Conservation (phyloP, 2,113 vertebrate genomes). For the Leptobrachium leishanense region DNA sequence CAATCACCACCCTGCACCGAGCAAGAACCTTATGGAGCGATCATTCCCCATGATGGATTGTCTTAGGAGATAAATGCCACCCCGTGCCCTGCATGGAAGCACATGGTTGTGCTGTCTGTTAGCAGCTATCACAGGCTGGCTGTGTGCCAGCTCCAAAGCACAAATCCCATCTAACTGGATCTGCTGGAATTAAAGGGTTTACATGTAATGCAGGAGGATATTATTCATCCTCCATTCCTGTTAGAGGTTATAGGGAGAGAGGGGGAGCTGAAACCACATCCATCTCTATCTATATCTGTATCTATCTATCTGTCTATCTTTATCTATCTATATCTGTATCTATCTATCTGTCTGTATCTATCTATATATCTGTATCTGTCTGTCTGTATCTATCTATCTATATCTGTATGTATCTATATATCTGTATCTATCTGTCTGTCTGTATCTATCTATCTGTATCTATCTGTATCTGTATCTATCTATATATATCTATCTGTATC, state of each 20-base stretch:
- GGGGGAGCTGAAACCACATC: too few species aligned
- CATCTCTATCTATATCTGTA: too few species aligned
- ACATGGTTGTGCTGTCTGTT: constrained; percentile 17
- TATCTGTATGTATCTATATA: too few species aligned
- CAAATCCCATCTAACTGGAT: constrained; percentile 4
- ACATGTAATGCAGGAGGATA: constrained; percentile 1
- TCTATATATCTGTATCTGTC: too few species aligned
- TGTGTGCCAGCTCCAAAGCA: neutral
- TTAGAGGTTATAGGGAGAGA: neutral
- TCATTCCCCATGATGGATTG: constrained; percentile 5
- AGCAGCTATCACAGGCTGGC: neutral
- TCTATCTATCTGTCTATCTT: too few species aligned
- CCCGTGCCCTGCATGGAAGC: neutral
- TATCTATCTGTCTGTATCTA: too few species aligned
- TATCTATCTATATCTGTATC: too few species aligned
- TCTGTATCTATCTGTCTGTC: too few species aligned
- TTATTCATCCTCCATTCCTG: neutral
- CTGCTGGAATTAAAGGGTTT: constrained; percentile 4
- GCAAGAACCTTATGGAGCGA: neutral
- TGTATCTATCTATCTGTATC: too few species aligned
- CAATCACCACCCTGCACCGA: neutral
- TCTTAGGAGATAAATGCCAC: constrained; percentile 2
- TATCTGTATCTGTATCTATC: too few species aligned
- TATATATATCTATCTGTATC: too few species aligned
- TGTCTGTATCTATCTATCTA: too few species aligned